These are phyloP conservation scores for Eupeodes luniger DNA, from an alignment of 2,888 invertebrate genomes.

Conservation along the genomic window DNA sequence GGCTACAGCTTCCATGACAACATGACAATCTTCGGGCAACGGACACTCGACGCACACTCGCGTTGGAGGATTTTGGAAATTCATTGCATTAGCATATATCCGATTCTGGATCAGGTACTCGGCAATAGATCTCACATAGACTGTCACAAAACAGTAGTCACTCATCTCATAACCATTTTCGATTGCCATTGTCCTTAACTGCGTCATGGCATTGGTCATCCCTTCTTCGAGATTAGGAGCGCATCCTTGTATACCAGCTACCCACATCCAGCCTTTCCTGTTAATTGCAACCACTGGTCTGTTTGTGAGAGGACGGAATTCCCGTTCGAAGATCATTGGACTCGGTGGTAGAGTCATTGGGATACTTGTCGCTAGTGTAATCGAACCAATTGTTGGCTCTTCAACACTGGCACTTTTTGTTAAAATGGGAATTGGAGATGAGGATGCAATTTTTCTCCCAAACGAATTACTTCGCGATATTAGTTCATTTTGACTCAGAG, in stretches of 20 bases:
- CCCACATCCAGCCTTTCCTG: slow-evolving; percentile 93
- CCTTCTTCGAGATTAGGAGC: slow-evolving; percentile 87
- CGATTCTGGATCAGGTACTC: slow-evolving; percentile 91
- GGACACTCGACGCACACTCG: slow-evolving; percentile 94
- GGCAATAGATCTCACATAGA: slow-evolving; percentile 93
- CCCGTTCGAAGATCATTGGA: slow-evolving; percentile 85
- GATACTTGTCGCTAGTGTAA: slow-evolving; percentile 58
- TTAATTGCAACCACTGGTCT: slow-evolving; percentile 88
- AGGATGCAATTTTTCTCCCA: slow-evolving; percentile 82
- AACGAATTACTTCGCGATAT: slow-evolving; percentile 84
- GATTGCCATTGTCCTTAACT: slow-evolving; percentile 86
- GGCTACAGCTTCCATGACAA: slow-evolving; percentile 91
- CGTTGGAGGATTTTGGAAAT: slow-evolving; percentile 92
- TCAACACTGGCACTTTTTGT: slow-evolving; percentile 84
- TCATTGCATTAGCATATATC: slow-evolving; percentile 90
- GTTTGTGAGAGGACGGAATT: slow-evolving; percentile 87
- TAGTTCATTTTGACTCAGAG: slow-evolving; percentile 83
- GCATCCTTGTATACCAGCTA: slow-evolving; percentile 91
- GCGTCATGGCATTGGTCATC: slow-evolving; percentile 89
- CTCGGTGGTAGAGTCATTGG: slow-evolving; percentile 81
- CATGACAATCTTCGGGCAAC: slow-evolving; percentile 88
- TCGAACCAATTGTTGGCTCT: slow-evolving; percentile 79
- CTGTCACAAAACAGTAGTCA: slow-evolving; percentile 92
- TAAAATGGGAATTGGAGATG: slow-evolving; percentile 84
- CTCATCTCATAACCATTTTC: slow-evolving; percentile 84